Conservation (phyloP, 2,888 invertebrate genomes). For the Drosophila kanekoi region DNA sequence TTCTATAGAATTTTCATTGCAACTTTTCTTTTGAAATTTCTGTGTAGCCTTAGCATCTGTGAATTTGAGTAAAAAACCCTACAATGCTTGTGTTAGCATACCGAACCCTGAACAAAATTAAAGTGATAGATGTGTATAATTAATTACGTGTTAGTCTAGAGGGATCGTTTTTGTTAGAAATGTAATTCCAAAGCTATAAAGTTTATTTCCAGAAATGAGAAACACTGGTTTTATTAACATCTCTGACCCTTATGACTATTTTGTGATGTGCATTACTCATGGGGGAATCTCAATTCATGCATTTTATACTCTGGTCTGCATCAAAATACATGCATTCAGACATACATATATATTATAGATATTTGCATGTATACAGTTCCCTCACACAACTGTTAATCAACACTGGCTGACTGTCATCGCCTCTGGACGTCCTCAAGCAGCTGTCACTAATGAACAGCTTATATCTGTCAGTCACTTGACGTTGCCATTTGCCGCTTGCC, state of each 20-base stretch:
- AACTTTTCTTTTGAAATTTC: too few species aligned
- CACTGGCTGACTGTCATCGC: constrained; percentile 44
- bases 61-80: too few species aligned
- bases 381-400: constrained; percentile 25
- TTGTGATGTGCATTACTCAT: constrained; percentile 1
- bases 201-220: not conserved
- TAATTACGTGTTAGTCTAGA: too few species aligned
- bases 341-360: too few species aligned
- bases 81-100: too few species aligned
- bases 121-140: too few species aligned
- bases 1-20: too few species aligned
- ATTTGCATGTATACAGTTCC: too few species aligned
- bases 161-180: not conserved
- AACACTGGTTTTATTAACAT: not conserved
- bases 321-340: not conserved
- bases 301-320: not conserved
- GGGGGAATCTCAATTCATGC: not conserved
- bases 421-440: constrained; percentile 19
- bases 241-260: not conserved
- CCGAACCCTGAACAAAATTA: too few species aligned
- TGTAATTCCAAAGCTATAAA: not conserved
- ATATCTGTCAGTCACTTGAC: constrained; percentile 51
- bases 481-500: constrained; percentile 45
- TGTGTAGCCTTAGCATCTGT: too few species aligned
- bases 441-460: constrained; percentile 54